Base-by-base conservation (phyloP, 2,888 invertebrate species). In the Philereme vetulata region DNA sequence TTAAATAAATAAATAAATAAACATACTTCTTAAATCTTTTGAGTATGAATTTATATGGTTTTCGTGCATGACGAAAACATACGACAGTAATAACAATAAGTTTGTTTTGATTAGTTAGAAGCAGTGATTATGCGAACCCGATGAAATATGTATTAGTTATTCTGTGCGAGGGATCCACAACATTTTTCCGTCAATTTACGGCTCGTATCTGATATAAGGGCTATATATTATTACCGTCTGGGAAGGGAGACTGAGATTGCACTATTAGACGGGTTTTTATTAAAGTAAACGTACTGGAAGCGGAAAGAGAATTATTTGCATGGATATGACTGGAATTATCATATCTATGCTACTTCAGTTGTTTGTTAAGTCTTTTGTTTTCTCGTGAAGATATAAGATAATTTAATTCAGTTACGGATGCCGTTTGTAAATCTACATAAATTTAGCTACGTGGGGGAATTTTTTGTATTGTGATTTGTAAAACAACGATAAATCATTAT, bases 161-260 rank as follows among this genome's bases (percentile, higher is more conserved):
- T 79, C 79, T 75, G 71, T 71, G 77, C 69, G 77, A 76, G 74
- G 79, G 78, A 80, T 83, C 77, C 77, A 81, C 76, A 79, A 82
- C 72, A 82, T 84, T 84, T 82, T 84, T 78, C 78, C 81, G 72
- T 74, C 80, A 85, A 85, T 84, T 84, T 86, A 83, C 77, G 68
- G 78, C 76, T 78, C 79, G 72, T 75, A 71, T 75, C 73, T 72
- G 80, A 84, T 85, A 85, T 80, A 82, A 79, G 73, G 78, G 85
- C 80, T 82, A 88, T 88, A 86, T 84, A 78, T 88, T 84, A 78
- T 88, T 76, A 60, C 78, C 73, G 78, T 85, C 83, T 85, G 85
- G 65, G 75, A 76, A 80, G 80, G 82, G 82, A 67, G 68, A 78
- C 78, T 75, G 81, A 83, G 85, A 88, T 85, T 86, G 83, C 77